Conservation (phyloP, 1,140 invertebrate species). For the Homalodisca vitripennis region DNA sequence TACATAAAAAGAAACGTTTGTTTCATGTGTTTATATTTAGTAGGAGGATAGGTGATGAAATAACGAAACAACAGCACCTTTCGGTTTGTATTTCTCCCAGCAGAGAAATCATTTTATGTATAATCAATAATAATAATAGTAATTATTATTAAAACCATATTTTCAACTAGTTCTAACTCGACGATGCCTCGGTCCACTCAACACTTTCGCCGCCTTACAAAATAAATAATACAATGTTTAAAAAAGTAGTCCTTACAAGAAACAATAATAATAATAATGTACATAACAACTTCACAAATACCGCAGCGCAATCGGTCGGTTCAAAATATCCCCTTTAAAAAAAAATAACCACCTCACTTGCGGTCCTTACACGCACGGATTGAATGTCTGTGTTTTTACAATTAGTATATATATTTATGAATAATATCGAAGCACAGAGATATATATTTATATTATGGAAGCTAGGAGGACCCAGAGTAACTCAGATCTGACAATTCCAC, state of each 20-base stretch:
- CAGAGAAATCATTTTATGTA: slow-evolving; percentile 31
- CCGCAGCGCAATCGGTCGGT: neutral
- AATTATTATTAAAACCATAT: slow-evolving; percentile 31
- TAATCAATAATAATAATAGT: slow-evolving; percentile 30
- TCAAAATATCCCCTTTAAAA: slow-evolving; percentile 4
- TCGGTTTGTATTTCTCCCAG: slow-evolving; percentile 24
- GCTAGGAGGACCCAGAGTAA: slow-evolving; percentile 7
- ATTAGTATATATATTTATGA: slow-evolving; percentile 19
- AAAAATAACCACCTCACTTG: slow-evolving; percentile 15
- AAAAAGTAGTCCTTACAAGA: slow-evolving; percentile 22
- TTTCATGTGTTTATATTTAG: too few species aligned
- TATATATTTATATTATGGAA: slow-evolving; percentile 25
- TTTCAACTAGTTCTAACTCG: slow-evolving; percentile 22
- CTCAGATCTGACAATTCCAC: neutral
- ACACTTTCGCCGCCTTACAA: slow-evolving; percentile 18
- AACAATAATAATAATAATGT: slow-evolving; percentile 27
- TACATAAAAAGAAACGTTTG: too few species aligned
- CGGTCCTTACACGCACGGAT: neutral
- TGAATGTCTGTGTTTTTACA: slow-evolving; percentile 13
- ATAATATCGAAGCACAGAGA: slow-evolving; percentile 24
- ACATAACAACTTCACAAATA: slow-evolving; percentile 27
- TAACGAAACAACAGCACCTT: slow-evolving; percentile 13
- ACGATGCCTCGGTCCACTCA: neutral
- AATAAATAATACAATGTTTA: slow-evolving; percentile 28
- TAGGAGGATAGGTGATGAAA: too few species aligned